Conservation (phyloP, 2,113 vertebrate genomes). For the Rhineura floridana region DNA sequence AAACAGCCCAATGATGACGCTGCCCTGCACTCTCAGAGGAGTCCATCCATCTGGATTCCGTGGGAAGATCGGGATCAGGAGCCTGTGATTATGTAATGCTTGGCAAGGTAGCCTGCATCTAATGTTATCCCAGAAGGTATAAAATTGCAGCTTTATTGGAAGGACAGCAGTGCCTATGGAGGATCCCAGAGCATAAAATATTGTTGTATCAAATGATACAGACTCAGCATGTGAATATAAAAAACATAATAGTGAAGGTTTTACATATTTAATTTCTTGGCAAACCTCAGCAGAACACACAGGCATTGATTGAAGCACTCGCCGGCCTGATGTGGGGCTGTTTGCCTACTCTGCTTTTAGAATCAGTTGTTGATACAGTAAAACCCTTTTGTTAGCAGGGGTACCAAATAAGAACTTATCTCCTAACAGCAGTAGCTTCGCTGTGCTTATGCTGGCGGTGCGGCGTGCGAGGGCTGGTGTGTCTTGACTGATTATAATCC, state of each 20-base stretch:
- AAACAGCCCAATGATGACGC: not conserved
- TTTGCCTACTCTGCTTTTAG: conserved; percentile 61
- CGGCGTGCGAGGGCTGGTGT: conserved; percentile 27
- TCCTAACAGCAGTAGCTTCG: conserved; percentile 64
- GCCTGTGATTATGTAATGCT: not conserved
- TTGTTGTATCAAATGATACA: conserved; percentile 45
- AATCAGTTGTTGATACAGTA: conserved; percentile 57
- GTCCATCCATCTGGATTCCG: rapidly evolving
- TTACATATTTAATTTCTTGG: conserved; percentile 67
- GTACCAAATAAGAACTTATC: conserved; percentile 69
- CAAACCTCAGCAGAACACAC: conserved; percentile 30
- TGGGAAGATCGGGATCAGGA: not conserved
- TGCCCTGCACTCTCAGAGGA: rapidly evolving
- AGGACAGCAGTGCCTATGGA: conserved; percentile 5
- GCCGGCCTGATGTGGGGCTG: conserved; percentile 47
- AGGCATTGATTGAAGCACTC: conserved; percentile 54
- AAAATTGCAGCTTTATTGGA: conserved; percentile 42
- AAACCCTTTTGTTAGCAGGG: conserved; percentile 59
- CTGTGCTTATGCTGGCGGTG: conserved; percentile 44
- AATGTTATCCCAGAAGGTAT: conserved; percentile 28
- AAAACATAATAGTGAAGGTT: conserved; percentile 46
- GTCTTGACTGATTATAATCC: conserved; percentile 54
- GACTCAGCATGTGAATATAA: conserved; percentile 44
- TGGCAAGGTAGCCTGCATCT: not conserved
- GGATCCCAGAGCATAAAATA: conserved; percentile 43